A percentile compares a stretch with the other conserved stretches of the same genome.
Conservation (phyloP, 2,113 vertebrate species). For the Perca flavescens region DNA sequence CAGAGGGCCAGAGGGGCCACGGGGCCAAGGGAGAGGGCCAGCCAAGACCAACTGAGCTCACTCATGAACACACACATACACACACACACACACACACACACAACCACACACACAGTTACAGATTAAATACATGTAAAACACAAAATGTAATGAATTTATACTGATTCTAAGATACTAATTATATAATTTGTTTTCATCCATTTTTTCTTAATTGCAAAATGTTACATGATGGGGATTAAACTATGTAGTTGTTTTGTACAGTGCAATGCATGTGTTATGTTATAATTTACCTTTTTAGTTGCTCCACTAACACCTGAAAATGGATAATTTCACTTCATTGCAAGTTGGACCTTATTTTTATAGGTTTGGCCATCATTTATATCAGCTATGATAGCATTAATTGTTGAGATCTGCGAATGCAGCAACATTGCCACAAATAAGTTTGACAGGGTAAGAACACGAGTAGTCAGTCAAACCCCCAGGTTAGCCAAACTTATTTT, state of each 20-base stretch:
- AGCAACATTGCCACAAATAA: background rate
- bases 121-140: background rate
- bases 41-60: conserved; percentile 64
- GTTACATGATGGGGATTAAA: background rate
- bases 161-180: background rate
- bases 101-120: background rate
- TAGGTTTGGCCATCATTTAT: background rate
- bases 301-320: background rate
- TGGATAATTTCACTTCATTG: background rate
- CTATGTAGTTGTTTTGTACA: background rate
- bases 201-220: background rate
- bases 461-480: background rate
- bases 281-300: background rate
- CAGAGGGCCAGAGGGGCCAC: conserved; percentile 78
- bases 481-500: background rate
- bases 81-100: background rate
- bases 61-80: conserved; percentile 18
- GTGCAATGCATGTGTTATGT: background rate
- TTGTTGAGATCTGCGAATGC: background rate
- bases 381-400: background rate
- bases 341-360: background rate
- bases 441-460: background rate
- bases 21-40: conserved; percentile 67
- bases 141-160: background rate
- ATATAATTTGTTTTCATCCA: background rate